These are phyloP conservation scores for Platanista minor DNA, from an alignment of 2,113 vertebrate species.

Conservation along the genomic window DNA sequence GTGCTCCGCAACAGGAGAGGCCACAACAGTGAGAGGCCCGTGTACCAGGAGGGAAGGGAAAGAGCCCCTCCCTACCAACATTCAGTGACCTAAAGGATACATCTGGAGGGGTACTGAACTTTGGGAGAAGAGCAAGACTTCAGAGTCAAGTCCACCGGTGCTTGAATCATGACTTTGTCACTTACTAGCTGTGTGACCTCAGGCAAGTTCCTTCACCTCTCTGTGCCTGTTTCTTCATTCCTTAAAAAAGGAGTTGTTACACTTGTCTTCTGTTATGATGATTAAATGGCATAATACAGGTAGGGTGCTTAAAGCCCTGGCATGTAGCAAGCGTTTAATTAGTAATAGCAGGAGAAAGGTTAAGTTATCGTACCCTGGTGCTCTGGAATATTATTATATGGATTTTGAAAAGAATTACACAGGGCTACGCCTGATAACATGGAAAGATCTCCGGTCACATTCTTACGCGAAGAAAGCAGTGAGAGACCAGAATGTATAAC, in stretches of 20 bases:
- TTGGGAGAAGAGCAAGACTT: not conserved
- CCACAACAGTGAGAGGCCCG: too few relatives aligned
- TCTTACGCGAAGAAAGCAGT: not conserved
- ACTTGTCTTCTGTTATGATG: not conserved
- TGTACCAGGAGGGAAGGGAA: too few relatives aligned
- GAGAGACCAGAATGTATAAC: not conserved
- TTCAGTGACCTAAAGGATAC: not conserved
- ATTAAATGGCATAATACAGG: not conserved
- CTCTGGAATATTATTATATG: not conserved
- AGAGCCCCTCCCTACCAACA: not conserved
- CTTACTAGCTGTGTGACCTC: not conserved
- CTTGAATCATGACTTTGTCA: not conserved
- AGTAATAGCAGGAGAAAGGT: constrained; percentile 13
- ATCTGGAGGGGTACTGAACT: not conserved
- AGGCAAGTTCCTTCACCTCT: not conserved
- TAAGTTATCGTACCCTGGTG: not conserved
- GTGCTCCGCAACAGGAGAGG: too few relatives aligned
- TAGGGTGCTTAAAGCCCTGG: constrained; percentile 13
- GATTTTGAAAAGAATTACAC: constrained; percentile 38
- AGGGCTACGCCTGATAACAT: not conserved
- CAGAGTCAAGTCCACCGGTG: accelerated
- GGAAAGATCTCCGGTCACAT: not conserved
- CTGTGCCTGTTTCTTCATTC: not conserved
- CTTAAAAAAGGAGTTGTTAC: not conserved
- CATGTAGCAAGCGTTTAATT: constrained; percentile 36